These are phyloP conservation scores for Astropecten irregularis DNA, from an alignment of 53 echinoderm and acorn worm genomes.

Conservation along the genomic window DNA sequence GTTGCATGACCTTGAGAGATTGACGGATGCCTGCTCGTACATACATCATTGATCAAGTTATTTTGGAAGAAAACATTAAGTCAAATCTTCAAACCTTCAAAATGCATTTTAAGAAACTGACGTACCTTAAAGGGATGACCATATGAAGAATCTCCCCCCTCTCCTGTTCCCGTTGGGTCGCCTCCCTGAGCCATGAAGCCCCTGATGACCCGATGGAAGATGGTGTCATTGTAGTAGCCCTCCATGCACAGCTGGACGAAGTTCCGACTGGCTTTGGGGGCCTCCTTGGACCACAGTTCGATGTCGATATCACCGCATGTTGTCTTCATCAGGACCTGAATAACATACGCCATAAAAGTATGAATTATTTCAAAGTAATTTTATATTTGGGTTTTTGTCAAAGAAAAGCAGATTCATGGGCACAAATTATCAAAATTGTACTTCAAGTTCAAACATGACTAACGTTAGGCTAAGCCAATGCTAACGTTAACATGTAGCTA, in stretches of 20 bases:
- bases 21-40: too few species aligned
- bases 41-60: too few species aligned
- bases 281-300: constrained; percentile 97
- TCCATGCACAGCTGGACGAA: constrained; percentile 96
- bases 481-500: too few species aligned
- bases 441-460: too few species aligned
- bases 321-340: constrained; percentile 87
- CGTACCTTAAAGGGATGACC: constrained; percentile 93
- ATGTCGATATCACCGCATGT: constrained; percentile 92
- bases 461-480: too few species aligned
- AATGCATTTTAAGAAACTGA: not conserved
- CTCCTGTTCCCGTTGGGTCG: constrained; percentile 97
- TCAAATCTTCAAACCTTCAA: too few species aligned
- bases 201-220: constrained; percentile 94
- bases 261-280: constrained; percentile 96
- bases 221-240: constrained; percentile 93
- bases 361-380: not conserved
- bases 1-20: too few species aligned
- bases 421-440: too few species aligned
- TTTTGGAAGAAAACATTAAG: too few species aligned
- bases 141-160: constrained; percentile 94
- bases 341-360: not conserved
- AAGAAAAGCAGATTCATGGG: too few species aligned
- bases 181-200: constrained; percentile 96
- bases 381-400: too few species aligned